Evolutionary conservation across 1,140 invertebrate genomes (phyloP).

Genomic region (Brachionus rubens): DNA sequence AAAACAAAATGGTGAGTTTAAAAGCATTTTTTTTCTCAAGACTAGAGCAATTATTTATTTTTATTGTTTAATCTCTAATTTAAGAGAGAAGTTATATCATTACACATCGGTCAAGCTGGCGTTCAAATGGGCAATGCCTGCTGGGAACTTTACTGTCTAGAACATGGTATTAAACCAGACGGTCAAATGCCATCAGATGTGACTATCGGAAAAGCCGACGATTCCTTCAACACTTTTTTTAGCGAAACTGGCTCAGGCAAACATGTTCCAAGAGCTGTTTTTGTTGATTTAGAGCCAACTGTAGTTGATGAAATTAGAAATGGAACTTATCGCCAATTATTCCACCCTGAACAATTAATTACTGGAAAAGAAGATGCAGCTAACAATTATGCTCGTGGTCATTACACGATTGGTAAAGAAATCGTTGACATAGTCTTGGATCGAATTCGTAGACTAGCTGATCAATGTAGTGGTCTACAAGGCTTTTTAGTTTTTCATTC

Average conservation of each 20-base stretch:
- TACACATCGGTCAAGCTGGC: constrained; percentile 40
- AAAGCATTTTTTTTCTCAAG: too few relatives aligned
- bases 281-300: constrained; percentile 58
- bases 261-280: constrained; percentile 60
- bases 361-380: constrained; percentile 75
- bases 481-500: constrained; percentile 47
- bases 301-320: constrained; percentile 54
- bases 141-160: constrained; percentile 43
- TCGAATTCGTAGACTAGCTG: constrained; percentile 58
- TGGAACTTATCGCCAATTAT: constrained; percentile 54
- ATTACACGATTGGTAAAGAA: constrained; percentile 48
- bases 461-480: constrained; percentile 47
- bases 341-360: constrained; percentile 60
- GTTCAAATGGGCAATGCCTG: constrained; percentile 46
- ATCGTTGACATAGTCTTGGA: constrained; percentile 70
- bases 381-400: constrained; percentile 66
- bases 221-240: constrained; percentile 47
- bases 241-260: constrained; percentile 57
- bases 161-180: constrained; percentile 37
- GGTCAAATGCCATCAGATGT: constrained; percentile 30
- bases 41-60: constrained; percentile 58
- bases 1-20: background rate
- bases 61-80: background rate
- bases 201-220: constrained; percentile 2
- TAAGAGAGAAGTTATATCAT: constrained; percentile 40